A percentile compares a stretch with the other conserved stretches of the same genome.
phyloP scores from a whole-genome alignment of 2,888 invertebrate species.

The Holacanthella duospinosa region DNA sequence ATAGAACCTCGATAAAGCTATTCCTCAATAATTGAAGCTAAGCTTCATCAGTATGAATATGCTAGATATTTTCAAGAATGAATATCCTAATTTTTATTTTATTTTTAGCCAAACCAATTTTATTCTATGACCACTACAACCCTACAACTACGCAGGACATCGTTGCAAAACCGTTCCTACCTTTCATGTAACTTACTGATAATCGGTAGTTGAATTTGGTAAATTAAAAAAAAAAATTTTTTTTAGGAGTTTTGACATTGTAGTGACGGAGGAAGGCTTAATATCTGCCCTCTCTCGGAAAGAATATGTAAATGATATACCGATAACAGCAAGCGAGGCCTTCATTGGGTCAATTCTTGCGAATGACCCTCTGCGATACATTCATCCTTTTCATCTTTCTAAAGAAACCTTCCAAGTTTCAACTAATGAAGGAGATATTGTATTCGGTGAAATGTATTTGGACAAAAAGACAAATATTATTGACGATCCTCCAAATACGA shows the following conservation, averaged over 20 bases:
- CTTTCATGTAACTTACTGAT: neutral
- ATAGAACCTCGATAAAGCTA: too few relatives aligned
- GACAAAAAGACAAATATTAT: neutral
- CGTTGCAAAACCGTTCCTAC: neutral
- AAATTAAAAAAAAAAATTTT: too few relatives aligned
- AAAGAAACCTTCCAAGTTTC: neutral
- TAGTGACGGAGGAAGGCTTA: constrained; percentile 1
- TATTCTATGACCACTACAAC: neutral
- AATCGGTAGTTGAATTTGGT: too few relatives aligned
- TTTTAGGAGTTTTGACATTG: neutral
- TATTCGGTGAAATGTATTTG: neutral
- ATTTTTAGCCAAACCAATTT: neutral
- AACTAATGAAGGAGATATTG: constrained; percentile 1
- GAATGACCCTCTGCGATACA: neutral
- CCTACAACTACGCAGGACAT: neutral
- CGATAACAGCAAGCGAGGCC: neutral
- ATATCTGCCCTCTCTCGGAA: neutral
- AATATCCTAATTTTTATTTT: neutral
- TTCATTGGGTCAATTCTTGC: constrained; percentile 4
- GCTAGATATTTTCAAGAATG: too few relatives aligned
- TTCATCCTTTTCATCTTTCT: neutral
- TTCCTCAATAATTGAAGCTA: too few relatives aligned
- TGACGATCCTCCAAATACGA: neutral
- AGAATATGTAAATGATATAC: neutral
- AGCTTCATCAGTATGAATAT: too few relatives aligned